A percentile compares a stretch with the other conserved stretches of the same genome.
phyloP scores from a whole-genome alignment of 2,888 invertebrate genomes.

The Lasioglossum marginatum region DNA sequence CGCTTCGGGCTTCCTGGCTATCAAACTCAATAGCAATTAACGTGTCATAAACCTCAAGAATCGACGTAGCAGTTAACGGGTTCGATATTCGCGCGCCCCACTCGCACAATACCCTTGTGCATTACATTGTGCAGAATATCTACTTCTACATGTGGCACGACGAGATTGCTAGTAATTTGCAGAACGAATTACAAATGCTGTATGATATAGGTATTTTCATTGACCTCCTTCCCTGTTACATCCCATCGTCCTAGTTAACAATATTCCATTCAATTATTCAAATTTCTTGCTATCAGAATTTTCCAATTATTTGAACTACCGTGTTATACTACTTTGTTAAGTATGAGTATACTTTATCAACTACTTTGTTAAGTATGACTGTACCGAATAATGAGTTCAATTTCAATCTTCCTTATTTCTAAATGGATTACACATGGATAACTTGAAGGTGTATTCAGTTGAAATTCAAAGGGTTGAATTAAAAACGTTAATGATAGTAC shows the following conservation, averaged over 20 bases:
- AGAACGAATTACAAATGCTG: not conserved
- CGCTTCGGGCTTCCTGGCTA: not conserved
- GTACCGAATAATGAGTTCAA: not conserved
- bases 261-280: not conserved
- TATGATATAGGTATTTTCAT: not conserved
- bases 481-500: not conserved
- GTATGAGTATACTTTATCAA: too few relatives aligned
- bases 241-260: not conserved
- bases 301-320: not conserved
- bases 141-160: not conserved
- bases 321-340: not conserved
- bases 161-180: not conserved
- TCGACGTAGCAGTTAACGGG: slow-evolving; percentile 2
- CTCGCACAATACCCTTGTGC: not conserved
- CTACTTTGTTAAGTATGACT: not conserved
- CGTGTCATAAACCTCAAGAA: slow-evolving; percentile 6
- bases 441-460: not conserved
- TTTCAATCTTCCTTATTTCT: not conserved
- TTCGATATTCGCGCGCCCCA: not conserved
- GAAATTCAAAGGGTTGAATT: not conserved
- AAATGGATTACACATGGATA: not conserved
- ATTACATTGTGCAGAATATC: not conserved
- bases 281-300: not conserved
- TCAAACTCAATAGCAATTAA: slow-evolving; percentile 5
- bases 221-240: not conserved